Evolutionary conservation across 1,140 invertebrate species (phyloP), one percentile per base, ranked within the genome.

Genomic region (Eulimnadia texana): DNA sequence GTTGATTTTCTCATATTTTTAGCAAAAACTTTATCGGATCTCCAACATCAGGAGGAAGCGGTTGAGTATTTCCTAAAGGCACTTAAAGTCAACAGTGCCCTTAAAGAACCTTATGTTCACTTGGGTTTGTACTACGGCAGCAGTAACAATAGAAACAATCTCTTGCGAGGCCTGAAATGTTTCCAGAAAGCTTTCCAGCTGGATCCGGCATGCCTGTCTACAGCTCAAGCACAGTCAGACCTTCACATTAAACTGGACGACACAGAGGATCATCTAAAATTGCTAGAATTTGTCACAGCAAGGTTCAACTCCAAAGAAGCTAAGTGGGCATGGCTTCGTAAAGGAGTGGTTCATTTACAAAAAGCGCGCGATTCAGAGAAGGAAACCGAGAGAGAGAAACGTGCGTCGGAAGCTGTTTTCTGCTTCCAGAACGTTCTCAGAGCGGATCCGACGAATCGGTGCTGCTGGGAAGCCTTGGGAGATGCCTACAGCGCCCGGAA

Each of bases 401-500:
- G 71, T 62, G 64, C 68, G 3, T 67, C 61, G 28, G 63, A 63
- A 16, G 70, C 73, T 52, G 69, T 74, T n/a, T 64, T 63, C 3
- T 70, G 70, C 19, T 68, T 76, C n/a, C 74, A 74, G 66, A 69
- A 70, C 19, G 74, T 73, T 29, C 60, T 75, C 19, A 61, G 71
- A 29, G 69, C 70, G 49, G 73, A 76, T 64, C 68, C 73, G 22
- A 66, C 63, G 62, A 73, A 74, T 65, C 66, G 67, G 72, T 62
- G 84, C 80, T 77, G 83, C 65, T 92, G 88, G 85, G 90, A 94
- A 75, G 84, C 85, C 64, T 75, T 94, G 67, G 91, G 83, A 33
- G 91, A 94, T 76, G 88, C 88, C 1, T 94, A 94, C 73, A 79
- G 84, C 63, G 78, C 79, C 10, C 75, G 89, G 65, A 90, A 90